Evolutionary conservation across 2,888 invertebrate species (phyloP).

Genomic region (Liopterus haemorrhoidalis): DNA sequence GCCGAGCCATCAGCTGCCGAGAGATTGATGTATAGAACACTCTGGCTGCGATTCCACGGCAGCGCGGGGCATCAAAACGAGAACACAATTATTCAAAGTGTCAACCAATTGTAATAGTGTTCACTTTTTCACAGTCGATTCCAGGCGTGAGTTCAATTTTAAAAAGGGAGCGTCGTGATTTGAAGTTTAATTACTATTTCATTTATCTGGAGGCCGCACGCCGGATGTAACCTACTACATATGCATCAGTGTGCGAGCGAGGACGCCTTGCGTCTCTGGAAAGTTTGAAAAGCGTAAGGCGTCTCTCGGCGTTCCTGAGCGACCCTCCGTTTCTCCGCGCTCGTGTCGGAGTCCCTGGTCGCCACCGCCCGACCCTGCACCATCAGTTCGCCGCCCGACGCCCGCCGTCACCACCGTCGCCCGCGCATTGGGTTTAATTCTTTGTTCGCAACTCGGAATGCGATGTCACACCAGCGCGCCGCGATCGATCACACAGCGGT

Average conservation of each 20-base stretch:
- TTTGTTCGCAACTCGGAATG: conserved; percentile 9
- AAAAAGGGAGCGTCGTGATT: conserved; percentile 23
- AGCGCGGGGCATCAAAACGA: conserved; percentile 27
- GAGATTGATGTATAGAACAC: conserved; percentile 14
- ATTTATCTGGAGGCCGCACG: conserved; percentile 32
- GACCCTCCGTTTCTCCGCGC: too few species aligned
- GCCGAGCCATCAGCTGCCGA: too few species aligned
- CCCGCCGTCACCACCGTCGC: background rate
- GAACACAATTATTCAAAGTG: conserved; percentile 35
- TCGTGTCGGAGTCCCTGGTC: too few species aligned
- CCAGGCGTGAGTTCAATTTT: conserved; percentile 20
- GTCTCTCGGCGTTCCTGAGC: too few species aligned
- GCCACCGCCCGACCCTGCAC: too few species aligned
- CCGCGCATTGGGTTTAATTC: conserved; percentile 12
- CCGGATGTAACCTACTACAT: conserved; percentile 27
- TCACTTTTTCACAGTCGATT: conserved; percentile 29
- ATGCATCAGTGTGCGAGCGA: conserved; percentile 22
- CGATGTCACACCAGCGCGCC: conserved; percentile 8
- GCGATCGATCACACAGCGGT: conserved; percentile 20
- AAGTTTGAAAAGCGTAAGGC: too few species aligned
- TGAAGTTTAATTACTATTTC: conserved; percentile 34
- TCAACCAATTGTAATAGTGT: conserved; percentile 30
- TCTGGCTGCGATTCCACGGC: conserved; percentile 7
- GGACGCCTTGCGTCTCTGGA: conserved; percentile 1
- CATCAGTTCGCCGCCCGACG: too few species aligned